A percentile compares a stretch with the other conserved stretches of the same genome.
These are phyloP conservation scores for Ahaetulla prasina DNA, from an alignment of 2,113 vertebrate species.

Conservation along the genomic window DNA sequence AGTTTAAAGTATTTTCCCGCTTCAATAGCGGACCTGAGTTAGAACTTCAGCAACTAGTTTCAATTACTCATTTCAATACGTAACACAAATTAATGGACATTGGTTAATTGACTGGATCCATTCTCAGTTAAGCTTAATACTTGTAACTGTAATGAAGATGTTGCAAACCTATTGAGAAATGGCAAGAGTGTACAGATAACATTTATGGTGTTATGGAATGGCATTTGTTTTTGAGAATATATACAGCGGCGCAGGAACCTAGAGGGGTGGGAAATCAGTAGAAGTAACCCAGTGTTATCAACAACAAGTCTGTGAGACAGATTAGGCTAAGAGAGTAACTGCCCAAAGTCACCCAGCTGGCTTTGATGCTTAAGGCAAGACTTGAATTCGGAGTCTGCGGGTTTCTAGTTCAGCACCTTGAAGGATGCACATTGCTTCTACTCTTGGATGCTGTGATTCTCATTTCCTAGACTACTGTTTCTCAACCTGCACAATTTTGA, in stretches of 20 bases:
- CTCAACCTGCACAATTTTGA: background rate
- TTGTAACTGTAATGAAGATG: background rate
- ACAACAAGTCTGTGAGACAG: background rate
- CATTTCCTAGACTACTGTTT: conserved; percentile 37
- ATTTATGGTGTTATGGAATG: background rate
- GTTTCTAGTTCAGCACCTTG: background rate
- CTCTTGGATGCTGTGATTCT: conserved; percentile 53
- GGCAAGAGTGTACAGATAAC: too few species aligned
- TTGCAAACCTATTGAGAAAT: background rate
- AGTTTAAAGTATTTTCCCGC: too few species aligned
- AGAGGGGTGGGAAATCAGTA: background rate
- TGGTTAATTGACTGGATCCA: too few species aligned
- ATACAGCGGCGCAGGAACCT: background rate
- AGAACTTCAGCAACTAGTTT: too few species aligned
- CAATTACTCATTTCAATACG: too few species aligned
- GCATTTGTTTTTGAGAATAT: background rate
- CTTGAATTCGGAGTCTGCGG: background rate
- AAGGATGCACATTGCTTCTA: conserved; percentile 55
- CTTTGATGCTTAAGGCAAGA: background rate
- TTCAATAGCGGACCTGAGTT: too few species aligned
- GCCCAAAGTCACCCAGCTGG: background rate
- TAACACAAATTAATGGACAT: too few species aligned
- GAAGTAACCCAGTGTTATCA: background rate
- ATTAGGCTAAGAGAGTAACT: background rate
- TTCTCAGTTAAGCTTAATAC: too few species aligned